phyloP scores from a whole-genome alignment of 2,797 vertebrate species.

The Tinamus major region DNA sequence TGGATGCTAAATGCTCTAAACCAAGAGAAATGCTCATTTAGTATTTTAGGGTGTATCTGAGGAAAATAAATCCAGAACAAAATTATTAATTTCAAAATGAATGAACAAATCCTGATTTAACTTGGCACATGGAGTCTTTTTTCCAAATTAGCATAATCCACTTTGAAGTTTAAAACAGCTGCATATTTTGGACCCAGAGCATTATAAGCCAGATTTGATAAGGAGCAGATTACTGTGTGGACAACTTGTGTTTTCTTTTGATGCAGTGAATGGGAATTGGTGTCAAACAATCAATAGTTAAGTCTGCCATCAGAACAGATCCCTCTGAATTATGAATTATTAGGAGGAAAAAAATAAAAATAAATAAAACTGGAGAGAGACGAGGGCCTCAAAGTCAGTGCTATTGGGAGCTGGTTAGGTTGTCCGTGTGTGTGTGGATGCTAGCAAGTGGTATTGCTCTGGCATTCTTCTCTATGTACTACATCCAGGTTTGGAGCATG shows the following conservation, averaged over 20 bases:
- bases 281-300: slow-evolving; percentile 30
- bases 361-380: not conserved
- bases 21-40: not conserved
- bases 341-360: not conserved
- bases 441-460: not conserved
- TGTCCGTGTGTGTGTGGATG: not conserved
- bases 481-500: not conserved
- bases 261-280: not conserved
- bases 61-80: slow-evolving; percentile 32
- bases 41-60: slow-evolving; percentile 1
- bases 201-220: not conserved
- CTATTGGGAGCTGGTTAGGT: not conserved
- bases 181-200: not conserved
- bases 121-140: not conserved
- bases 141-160: not conserved
- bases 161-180: slow-evolving; percentile 27
- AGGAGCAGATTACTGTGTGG: not conserved
- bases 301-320: not conserved
- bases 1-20: slow-evolving; percentile 6
- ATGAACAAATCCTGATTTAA: slow-evolving; percentile 38
- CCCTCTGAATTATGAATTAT: not conserved
- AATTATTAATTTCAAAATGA: slow-evolving; percentile 54
- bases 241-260: not conserved
- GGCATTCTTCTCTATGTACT: not conserved
- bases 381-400: not conserved